These are phyloP conservation scores for Sycophila texana DNA, from an alignment of 2,888 invertebrate genomes.

Conservation along the genomic window DNA sequence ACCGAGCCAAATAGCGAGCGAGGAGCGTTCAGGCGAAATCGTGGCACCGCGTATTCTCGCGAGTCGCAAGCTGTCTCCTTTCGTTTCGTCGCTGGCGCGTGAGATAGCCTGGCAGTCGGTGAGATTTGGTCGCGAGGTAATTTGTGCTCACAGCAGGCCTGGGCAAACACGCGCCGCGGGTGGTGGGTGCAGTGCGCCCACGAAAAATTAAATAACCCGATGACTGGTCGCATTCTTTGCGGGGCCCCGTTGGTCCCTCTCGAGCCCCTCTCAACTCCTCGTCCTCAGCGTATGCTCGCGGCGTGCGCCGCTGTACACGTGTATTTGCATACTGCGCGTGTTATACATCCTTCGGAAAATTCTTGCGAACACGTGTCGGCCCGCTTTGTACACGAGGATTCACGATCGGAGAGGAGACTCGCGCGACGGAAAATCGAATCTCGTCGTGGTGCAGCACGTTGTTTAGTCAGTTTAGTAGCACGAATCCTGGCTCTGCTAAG, in stretches of 20 bases:
- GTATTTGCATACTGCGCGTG: conserved; percentile 31
- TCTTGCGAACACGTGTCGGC: conserved; percentile 30
- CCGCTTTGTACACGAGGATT: conserved; percentile 10
- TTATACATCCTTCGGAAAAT: conserved; percentile 26
- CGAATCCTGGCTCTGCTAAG: too few species aligned
- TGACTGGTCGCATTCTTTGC: conserved; percentile 79
- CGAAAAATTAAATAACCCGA: conserved; percentile 79
- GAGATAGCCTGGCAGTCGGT: conserved; percentile 61
- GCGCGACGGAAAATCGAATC: not conserved
- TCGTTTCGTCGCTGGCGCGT: conserved; percentile 52
- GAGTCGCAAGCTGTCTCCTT: conserved; percentile 48
- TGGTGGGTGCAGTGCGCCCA: conserved; percentile 63
- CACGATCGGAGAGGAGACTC: conserved; percentile 7
- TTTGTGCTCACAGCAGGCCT: conserved; percentile 81
- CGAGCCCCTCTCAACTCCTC: conserved; percentile 1
- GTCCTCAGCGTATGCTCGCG: conserved; percentile 8
- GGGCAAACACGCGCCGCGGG: conserved; percentile 79
- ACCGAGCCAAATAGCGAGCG: too few species aligned
- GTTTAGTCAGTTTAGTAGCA: too few species aligned
- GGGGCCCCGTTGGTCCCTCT: conserved; percentile 2
- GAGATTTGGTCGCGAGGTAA: conserved; percentile 79
- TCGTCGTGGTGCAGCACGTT: too few species aligned
- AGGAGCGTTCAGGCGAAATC: too few species aligned
- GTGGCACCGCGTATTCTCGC: not conserved
- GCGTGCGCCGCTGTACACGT: conserved; percentile 12